Percentiles rank a stretch among this genome's conserved stretches.
Conservation (phyloP, 2,797 vertebrate genomes). For the Spheniscus humboldti region DNA sequence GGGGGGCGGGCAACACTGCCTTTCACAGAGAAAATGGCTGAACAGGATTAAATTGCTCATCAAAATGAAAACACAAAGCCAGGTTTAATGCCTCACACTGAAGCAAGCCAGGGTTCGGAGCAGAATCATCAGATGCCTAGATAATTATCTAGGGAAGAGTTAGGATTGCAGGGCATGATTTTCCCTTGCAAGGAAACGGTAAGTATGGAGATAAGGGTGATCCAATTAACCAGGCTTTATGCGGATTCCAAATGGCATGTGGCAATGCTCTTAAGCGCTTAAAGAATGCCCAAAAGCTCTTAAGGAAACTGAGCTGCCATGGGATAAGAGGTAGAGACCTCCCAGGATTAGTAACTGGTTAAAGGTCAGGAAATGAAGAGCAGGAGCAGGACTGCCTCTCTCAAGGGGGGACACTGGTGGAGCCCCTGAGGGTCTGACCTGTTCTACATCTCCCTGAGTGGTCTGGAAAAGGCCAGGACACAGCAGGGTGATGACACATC, state of each 20-base stretch:
- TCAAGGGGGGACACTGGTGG: neutral
- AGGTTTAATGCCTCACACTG: neutral
- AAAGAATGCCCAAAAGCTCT: conserved; percentile 26
- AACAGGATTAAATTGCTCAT: neutral
- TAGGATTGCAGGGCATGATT: neutral
- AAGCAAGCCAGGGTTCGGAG: neutral
- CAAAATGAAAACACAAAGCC: neutral
- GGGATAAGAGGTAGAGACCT: neutral
- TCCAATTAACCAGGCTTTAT: conserved; percentile 29
- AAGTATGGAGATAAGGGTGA: neutral
- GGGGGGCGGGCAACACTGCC: neutral
- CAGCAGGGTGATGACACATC: neutral
- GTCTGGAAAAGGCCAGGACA: neutral
- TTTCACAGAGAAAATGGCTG: neutral
- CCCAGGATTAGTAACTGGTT: neutral
- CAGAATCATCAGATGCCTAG: neutral
- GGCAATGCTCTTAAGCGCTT: conserved; percentile 36
- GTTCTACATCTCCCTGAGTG: neutral
- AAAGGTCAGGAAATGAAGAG: neutral
- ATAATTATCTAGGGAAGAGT: neutral
- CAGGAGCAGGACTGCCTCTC: neutral
- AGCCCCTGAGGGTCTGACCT: neutral
- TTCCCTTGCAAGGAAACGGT: neutral
- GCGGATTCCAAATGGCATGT: neutral
- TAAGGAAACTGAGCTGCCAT: conserved; percentile 10